Conservation (phyloP, 2,888 invertebrate genomes). For the Oligia fasciuncula region DNA sequence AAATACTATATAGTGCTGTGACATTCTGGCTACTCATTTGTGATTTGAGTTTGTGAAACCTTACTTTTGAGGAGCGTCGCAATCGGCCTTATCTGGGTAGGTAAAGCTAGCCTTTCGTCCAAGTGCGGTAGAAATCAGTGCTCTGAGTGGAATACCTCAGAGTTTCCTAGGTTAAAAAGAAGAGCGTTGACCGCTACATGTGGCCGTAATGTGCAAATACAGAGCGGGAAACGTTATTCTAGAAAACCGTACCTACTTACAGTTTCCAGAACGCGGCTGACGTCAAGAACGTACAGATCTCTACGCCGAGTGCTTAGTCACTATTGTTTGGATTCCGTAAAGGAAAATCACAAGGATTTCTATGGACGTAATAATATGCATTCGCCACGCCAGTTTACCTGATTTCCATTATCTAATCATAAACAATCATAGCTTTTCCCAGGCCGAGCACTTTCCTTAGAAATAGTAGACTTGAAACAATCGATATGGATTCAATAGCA, state of each 20-base stretch:
- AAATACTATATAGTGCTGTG: neutral
- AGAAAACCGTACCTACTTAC: neutral
- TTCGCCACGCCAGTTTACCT: conserved; percentile 8
- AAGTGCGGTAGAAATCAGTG: no score
- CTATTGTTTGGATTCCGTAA: conserved; percentile 28
- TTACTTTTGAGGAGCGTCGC: neutral
- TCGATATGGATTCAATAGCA: conserved; percentile 30
- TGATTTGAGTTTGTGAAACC: neutral
- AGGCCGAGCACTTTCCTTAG: conserved; percentile 24
- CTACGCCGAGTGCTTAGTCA: neutral
- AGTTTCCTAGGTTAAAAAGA: neutral
- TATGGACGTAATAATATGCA: conserved; percentile 16
- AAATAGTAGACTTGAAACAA: conserved; percentile 23
- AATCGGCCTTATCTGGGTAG: neutral
- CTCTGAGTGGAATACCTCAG: no score
- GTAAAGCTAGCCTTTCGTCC: no score
- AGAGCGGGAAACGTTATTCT: neutral
- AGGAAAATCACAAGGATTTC: conserved; percentile 44
- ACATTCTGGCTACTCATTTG: neutral
- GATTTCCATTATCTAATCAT: conserved; percentile 20
- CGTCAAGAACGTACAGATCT: neutral
- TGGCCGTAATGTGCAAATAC: neutral
- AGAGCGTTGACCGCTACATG: neutral
- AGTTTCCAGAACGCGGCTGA: neutral
- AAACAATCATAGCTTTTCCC: conserved; percentile 18